Conservation (phyloP, 2,888 invertebrate species). For the Syrphus vitripennis region DNA sequence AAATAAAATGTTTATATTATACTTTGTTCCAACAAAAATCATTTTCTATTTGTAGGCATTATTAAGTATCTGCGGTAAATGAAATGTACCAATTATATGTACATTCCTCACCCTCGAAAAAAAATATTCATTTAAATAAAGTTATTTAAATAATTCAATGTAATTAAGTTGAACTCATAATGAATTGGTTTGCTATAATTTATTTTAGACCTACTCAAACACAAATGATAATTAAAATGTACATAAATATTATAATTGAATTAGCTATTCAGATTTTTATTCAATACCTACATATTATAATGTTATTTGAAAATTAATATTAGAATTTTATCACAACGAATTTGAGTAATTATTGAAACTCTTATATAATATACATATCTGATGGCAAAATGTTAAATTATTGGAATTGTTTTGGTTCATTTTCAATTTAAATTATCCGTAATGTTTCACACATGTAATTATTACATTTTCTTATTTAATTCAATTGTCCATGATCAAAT, state of each 20-base stretch:
- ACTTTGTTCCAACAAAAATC: too few relatives aligned
- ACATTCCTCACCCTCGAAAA: not conserved
- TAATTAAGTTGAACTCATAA: conserved; percentile 27
- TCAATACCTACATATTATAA: too few relatives aligned
- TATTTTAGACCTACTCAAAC: conserved; percentile 23
- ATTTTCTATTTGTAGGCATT: too few relatives aligned
- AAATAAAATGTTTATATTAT: too few relatives aligned
- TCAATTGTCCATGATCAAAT: conserved; percentile 8
- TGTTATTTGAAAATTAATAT: not conserved
- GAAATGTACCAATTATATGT: too few relatives aligned
- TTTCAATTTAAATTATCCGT: not conserved
- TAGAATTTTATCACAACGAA: not conserved
- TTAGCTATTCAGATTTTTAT: conserved; percentile 3
- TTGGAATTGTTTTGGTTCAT: not conserved
- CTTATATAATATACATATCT: not conserved
- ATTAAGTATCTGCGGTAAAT: too few relatives aligned
- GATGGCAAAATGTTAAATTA: conserved; percentile 13
- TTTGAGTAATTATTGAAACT: too few relatives aligned
- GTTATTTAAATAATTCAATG: conserved; percentile 4
- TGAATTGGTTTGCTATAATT: conserved; percentile 19
- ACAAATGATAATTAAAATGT: conserved; percentile 3
- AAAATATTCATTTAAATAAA: not conserved
- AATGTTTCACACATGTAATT: conserved; percentile 32
- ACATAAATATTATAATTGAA: conserved; percentile 23
- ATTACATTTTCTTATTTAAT: conserved; percentile 41